Conservation (phyloP, 2,797 vertebrate species). For the Fistularia commersonii region DNA sequence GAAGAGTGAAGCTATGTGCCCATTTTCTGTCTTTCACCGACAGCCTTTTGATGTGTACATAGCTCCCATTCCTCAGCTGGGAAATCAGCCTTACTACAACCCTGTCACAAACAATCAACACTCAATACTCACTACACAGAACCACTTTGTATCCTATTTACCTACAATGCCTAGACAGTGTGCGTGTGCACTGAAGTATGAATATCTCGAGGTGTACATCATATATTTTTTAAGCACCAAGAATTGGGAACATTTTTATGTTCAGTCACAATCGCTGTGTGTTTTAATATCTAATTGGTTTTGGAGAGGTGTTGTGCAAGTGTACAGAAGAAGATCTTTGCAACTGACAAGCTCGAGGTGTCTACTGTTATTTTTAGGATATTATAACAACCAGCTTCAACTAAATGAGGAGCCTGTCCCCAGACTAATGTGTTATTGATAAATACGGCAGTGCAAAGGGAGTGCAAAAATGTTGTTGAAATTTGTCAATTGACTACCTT, state of each 20-base stretch:
- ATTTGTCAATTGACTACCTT: no score
- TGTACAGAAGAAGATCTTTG: no score
- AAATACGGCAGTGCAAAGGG: no score
- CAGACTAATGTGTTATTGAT: no score
- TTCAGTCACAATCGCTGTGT: no score
- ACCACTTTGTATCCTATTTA: conserved; percentile 59
- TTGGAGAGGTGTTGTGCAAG: no score
- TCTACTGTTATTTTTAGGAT: no score
- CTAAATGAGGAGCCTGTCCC: no score
- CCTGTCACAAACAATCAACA: conserved; percentile 71
- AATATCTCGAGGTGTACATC: neutral
- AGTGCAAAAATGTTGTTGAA: no score
- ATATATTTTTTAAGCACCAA: conserved; percentile 32
- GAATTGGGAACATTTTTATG: conserved; percentile 12
- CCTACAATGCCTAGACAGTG: conserved; percentile 37
- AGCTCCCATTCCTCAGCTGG: conserved; percentile 66
- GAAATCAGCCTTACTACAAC: conserved; percentile 73
- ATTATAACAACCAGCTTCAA: no score
- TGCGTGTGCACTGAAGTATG: neutral
- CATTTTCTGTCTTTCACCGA: conserved; percentile 67
- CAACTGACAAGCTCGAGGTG: no score
- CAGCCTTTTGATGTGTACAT: conserved; percentile 65
- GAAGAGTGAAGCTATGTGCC: conserved; percentile 57
- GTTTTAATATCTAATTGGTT: no score
- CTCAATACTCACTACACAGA: conserved; percentile 64